Conservation (phyloP, 2,888 invertebrate genomes). For the Drosophila imparisetae region DNA sequence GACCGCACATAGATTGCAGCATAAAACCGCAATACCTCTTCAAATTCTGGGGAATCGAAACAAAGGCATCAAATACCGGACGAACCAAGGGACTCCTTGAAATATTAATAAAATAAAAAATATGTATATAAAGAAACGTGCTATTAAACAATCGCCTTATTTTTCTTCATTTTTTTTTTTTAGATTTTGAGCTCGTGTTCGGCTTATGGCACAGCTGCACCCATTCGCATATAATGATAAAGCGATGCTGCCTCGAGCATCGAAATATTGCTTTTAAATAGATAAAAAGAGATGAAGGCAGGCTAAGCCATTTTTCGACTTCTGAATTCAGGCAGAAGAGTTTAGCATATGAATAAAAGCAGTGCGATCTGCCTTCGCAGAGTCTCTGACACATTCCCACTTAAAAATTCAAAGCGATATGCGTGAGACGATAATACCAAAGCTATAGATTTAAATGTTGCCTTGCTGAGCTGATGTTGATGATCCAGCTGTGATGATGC, state of each 20-base stretch:
- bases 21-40: slow-evolving; percentile 54
- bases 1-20: slow-evolving; percentile 55
- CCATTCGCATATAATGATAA: slow-evolving; percentile 64
- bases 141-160: slow-evolving; percentile 52
- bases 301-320: slow-evolving; percentile 67
- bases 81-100: slow-evolving; percentile 50
- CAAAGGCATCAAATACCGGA: slow-evolving; percentile 48
- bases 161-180: slow-evolving; percentile 24
- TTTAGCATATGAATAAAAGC: slow-evolving; percentile 72
- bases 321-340: slow-evolving; percentile 61
- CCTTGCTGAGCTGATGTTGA: slow-evolving; percentile 9
- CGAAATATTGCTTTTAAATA: slow-evolving; percentile 66
- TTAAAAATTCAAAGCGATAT: slow-evolving; percentile 67
- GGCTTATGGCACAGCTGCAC: slow-evolving; percentile 64
- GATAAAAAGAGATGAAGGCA: slow-evolving; percentile 41
- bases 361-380: slow-evolving; percentile 2
- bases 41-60: slow-evolving; percentile 69
- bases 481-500: slow-evolving; percentile 57
- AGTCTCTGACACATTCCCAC: slow-evolving; percentile 27
- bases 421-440: slow-evolving; percentile 50
- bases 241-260: slow-evolving; percentile 52
- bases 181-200: slow-evolving; percentile 36
- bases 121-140: slow-evolving; percentile 32
- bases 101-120: slow-evolving; percentile 49
- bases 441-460: slow-evolving; percentile 17